Conservation (phyloP, 2,797 vertebrate genomes). For the Bryconaethiops microstoma region DNA sequence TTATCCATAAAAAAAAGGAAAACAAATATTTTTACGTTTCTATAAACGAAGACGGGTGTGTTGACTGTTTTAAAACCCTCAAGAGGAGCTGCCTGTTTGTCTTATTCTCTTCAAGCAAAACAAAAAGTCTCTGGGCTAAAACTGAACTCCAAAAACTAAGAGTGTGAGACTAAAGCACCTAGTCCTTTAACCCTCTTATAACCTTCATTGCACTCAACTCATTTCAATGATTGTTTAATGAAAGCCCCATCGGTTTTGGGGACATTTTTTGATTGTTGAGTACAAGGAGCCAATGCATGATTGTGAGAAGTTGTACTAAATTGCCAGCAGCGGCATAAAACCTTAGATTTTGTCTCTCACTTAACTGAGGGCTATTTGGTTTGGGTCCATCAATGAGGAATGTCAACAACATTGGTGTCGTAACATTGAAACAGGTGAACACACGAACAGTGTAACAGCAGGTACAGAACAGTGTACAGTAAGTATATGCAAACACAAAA, state of each 20-base stretch:
- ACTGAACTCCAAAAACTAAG: constrained; percentile 17
- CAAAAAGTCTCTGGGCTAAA: constrained; percentile 3
- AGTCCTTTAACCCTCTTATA: background rate
- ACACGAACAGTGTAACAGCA: constrained; percentile 30
- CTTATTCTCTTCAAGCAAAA: constrained; percentile 5
- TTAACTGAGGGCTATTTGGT: background rate
- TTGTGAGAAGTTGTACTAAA: background rate
- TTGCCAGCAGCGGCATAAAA: background rate
- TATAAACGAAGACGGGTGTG: constrained; percentile 12
- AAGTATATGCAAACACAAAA: constrained; percentile 12
- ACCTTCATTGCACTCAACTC: constrained; percentile 3
- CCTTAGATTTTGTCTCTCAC: background rate
- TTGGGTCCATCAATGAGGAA: constrained; percentile 20
- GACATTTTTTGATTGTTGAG: background rate
- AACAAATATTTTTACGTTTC: constrained; percentile 7
- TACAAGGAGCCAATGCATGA: constrained; percentile 4
- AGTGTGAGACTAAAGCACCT: constrained; percentile 28
- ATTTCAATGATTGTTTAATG: constrained; percentile 1
- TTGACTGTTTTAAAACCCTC: constrained; percentile 12
- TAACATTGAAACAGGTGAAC: constrained; percentile 15
- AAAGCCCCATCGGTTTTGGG: background rate
- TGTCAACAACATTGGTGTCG: constrained; percentile 17
- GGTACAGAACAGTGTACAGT: constrained; percentile 33
- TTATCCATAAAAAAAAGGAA: background rate
- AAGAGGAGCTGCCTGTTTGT: constrained; percentile 31